Evolutionary conservation across 2,797 vertebrate genomes (phyloP).

Genomic region (Buceros bicornis): DNA sequence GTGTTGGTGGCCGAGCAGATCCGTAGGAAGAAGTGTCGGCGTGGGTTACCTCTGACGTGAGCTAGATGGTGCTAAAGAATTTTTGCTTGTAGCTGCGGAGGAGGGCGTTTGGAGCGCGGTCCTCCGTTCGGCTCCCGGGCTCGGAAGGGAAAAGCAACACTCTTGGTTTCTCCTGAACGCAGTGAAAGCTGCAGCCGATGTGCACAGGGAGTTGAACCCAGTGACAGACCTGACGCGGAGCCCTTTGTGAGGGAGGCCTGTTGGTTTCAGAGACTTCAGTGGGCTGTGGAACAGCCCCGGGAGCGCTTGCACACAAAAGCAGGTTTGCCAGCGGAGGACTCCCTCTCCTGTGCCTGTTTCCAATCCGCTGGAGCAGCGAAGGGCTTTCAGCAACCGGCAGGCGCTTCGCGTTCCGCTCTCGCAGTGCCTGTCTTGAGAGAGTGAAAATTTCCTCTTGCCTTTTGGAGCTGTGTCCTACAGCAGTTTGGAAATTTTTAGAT

Average conservation of each 20-base stretch:
- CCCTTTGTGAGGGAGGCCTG: neutral
- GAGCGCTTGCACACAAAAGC: neutral
- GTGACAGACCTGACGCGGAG: neutral
- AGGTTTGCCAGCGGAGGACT: neutral
- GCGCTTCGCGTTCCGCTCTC: rapidly evolving
- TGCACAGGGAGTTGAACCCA: rapidly evolving
- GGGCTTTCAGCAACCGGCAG: neutral
- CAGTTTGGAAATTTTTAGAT: slow-evolving; percentile 58
- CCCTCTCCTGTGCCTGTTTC: neutral
- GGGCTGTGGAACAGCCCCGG: neutral
- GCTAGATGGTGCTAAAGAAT: slow-evolving; percentile 78
- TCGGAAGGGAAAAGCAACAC: neutral
- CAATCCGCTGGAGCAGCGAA: neutral
- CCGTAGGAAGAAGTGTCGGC: neutral
- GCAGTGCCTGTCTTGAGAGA: neutral
- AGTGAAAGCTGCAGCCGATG: neutral
- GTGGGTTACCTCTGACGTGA: slow-evolving; percentile 47
- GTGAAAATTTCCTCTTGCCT: slow-evolving; percentile 8
- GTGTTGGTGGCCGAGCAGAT: neutral
- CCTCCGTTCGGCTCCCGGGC: neutral
- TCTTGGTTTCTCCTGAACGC: neutral
- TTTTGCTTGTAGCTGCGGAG: slow-evolving; percentile 9
- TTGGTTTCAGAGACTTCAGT: neutral
- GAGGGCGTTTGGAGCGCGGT: neutral
- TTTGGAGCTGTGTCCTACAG: slow-evolving; percentile 18